Conservation (phyloP, 2,113 vertebrate genomes). For the Bostrychus sinensis region DNA sequence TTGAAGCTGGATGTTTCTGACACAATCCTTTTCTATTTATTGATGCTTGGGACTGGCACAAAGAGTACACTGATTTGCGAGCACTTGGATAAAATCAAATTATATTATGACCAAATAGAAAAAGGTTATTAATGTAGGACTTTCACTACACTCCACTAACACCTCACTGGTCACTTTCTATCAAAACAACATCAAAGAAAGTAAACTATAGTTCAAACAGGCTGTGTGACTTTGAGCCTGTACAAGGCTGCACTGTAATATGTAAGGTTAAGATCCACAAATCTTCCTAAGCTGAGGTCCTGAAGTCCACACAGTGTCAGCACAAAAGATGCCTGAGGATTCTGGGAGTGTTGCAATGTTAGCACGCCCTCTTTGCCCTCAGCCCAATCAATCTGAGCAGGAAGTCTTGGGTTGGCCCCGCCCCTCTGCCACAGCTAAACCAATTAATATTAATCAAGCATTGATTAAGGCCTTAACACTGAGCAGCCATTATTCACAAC, state of each 20-base stretch:
- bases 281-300: slow-evolving; percentile 42
- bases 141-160: too few relatives aligned
- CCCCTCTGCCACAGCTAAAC: slow-evolving; percentile 67
- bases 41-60: too few relatives aligned
- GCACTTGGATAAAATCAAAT: too few relatives aligned
- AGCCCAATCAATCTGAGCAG: slow-evolving; percentile 74
- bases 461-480: slow-evolving; percentile 79
- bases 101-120: too few relatives aligned
- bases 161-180: too few relatives aligned
- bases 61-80: too few relatives aligned
- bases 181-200: not conserved
- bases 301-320: slow-evolving; percentile 57
- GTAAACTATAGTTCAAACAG: not conserved
- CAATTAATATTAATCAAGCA: slow-evolving; percentile 84
- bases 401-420: slow-evolving; percentile 71
- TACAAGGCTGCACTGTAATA: slow-evolving; percentile 9
- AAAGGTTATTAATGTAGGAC: too few relatives aligned
- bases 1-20: too few relatives aligned
- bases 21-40: too few relatives aligned
- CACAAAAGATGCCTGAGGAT: slow-evolving; percentile 56
- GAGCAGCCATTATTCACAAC: slow-evolving; percentile 74
- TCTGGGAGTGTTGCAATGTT: slow-evolving; percentile 52
- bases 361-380: slow-evolving; percentile 68
- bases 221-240: not conserved
- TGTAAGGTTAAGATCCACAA: slow-evolving; percentile 50